A percentile compares a stretch with the other conserved stretches of the same genome.
phyloP scores from a whole-genome alignment of 2,113 vertebrate species.

The Vombatus ursinus region DNA sequence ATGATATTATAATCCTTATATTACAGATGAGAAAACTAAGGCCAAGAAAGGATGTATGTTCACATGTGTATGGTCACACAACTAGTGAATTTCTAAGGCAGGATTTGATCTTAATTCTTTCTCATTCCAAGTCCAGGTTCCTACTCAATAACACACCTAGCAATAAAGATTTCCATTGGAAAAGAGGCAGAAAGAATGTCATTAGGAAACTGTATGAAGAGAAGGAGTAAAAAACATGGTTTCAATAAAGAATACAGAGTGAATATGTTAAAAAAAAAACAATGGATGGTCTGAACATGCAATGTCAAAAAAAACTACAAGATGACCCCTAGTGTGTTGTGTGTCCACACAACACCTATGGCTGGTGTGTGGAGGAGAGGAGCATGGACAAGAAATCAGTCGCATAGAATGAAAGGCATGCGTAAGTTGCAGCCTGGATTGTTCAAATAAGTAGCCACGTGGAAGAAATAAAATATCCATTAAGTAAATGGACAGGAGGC shows the following conservation, averaged over 20 bases:
- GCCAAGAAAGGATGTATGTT: no score
- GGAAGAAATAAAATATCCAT: no score
- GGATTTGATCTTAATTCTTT: neutral
- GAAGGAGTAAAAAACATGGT: neutral
- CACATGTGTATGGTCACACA: neutral
- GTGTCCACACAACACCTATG: neutral
- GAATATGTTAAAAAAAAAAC: neutral
- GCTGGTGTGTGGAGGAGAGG: neutral
- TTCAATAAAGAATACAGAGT: neutral
- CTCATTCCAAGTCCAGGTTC: neutral
- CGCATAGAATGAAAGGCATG: no score
- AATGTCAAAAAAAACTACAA: neutral
- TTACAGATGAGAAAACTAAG: no score
- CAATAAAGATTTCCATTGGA: neutral
- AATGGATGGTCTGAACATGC: neutral
- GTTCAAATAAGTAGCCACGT: neutral
- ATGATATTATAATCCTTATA: no score
- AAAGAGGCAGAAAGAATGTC: neutral
- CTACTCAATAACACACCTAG: neutral
- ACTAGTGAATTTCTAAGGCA: neutral
- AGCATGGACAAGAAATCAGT: neutral
- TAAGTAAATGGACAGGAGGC: neutral
- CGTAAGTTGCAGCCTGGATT: neutral
- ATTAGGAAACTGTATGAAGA: neutral
- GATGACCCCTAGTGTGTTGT: no score